Conservation (phyloP, 2,797 vertebrate genomes). For the Crax fasciolata region DNA sequence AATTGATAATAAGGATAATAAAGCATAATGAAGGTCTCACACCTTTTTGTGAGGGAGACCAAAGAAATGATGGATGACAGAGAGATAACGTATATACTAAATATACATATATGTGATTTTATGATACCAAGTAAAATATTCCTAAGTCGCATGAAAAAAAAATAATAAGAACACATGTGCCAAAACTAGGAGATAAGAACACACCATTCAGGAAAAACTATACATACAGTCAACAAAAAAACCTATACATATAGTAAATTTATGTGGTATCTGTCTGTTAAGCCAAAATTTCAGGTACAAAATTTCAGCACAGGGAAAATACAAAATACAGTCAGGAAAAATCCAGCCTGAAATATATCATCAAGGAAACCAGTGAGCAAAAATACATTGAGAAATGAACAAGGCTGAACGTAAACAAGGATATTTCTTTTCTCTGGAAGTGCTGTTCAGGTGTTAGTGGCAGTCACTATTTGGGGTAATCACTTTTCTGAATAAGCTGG, state of each 20-base stretch:
- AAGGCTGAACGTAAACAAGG: background rate
- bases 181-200: too few species aligned
- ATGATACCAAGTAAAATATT: too few species aligned
- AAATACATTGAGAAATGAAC: background rate
- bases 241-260: background rate
- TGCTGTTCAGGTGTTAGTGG: background rate
- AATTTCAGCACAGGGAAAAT: background rate
- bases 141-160: too few species aligned
- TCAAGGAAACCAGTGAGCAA: background rate
- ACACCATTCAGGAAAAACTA: too few species aligned
- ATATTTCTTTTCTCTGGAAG: background rate
- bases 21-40: background rate
- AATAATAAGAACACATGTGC: too few species aligned
- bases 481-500: background rate
- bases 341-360: background rate
- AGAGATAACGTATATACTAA: background rate
- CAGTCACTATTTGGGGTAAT: background rate
- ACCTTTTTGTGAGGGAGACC: background rate
- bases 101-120: too few species aligned
- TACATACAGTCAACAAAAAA: too few species aligned
- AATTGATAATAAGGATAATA: background rate
- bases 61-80: background rate
- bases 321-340: background rate
- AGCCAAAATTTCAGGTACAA: background rate
- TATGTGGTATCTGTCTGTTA: background rate